phyloP scores from a whole-genome alignment of 2,113 vertebrate species.

The Perca flavescens region DNA sequence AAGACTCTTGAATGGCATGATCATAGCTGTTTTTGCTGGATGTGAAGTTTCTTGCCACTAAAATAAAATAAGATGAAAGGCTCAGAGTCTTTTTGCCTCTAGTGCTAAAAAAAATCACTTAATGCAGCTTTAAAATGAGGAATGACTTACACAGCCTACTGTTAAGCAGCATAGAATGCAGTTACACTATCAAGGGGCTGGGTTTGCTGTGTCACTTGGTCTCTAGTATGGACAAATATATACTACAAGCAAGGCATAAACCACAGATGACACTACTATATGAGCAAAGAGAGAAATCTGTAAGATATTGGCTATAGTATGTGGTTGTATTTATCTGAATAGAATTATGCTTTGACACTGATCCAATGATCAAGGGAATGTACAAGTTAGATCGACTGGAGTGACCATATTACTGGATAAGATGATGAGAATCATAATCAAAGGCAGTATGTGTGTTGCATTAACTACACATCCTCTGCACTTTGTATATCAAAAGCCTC shows the following conservation, averaged over 20 bases:
- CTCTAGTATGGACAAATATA: constrained; percentile 47
- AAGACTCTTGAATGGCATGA: constrained; percentile 7
- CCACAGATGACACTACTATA: constrained; percentile 53
- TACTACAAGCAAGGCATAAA: constrained; percentile 60
- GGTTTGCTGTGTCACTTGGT: constrained; percentile 50
- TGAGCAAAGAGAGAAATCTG: constrained; percentile 30
- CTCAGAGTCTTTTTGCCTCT: not conserved
- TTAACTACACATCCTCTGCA: constrained; percentile 34
- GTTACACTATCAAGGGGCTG: constrained; percentile 71
- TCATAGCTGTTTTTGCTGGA: constrained; percentile 11
- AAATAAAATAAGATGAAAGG: not conserved
- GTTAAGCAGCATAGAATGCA: constrained; percentile 69
- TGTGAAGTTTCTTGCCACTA: not conserved
- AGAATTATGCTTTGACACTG: constrained; percentile 27
- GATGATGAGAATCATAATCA: constrained; percentile 9
- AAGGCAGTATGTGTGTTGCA: constrained; percentile 33
- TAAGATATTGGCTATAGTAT: constrained; percentile 39
- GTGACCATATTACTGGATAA: constrained; percentile 18
- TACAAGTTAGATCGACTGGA: constrained; percentile 43
- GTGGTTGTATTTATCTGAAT: constrained; percentile 29
- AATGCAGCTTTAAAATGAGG: constrained; percentile 73
- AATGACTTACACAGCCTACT: constrained; percentile 74
- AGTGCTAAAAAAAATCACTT: constrained; percentile 45
- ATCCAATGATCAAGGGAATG: constrained; percentile 53
- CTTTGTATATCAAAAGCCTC: constrained; percentile 46